A percentile compares a stretch with the other conserved stretches of the same genome.
Evolutionary conservation across 2,888 invertebrate genomes (phyloP).

Genomic region (Cerceris rybyensis): DNA sequence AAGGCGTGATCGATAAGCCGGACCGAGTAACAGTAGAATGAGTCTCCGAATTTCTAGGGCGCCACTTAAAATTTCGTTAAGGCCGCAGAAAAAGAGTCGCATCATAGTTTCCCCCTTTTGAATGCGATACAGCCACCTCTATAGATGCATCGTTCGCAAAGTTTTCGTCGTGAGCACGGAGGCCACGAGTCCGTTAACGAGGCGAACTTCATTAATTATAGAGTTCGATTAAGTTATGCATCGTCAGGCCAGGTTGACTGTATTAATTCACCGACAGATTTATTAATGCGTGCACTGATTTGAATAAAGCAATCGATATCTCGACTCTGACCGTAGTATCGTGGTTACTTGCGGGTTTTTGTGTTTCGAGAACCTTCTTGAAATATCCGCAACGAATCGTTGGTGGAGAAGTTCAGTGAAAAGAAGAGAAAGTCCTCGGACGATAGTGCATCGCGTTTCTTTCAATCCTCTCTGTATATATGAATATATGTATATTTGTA

Average conservation of each 20-base stretch:
- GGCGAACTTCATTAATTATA: constrained; percentile 56
- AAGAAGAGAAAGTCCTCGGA: too few species aligned
- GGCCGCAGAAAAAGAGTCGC: not conserved
- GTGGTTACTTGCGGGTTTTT: not conserved
- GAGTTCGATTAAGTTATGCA: constrained; percentile 49
- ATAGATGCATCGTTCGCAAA: constrained; percentile 1
- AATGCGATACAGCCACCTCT: not conserved
- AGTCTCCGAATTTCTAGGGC: not conserved
- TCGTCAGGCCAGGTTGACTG: constrained; percentile 27
- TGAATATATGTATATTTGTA: too few species aligned
- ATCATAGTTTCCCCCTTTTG: not conserved
- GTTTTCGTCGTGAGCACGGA: constrained; percentile 20
- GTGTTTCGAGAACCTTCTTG: too few species aligned
- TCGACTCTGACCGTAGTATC: not conserved
- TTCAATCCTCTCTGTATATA: too few species aligned
- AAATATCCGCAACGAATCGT: too few species aligned
- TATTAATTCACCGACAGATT: constrained; percentile 33
- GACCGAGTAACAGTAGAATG: too few species aligned
- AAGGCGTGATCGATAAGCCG: too few species aligned
- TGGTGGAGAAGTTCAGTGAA: too few species aligned
- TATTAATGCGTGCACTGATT: constrained; percentile 48
- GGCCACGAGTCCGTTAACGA: constrained; percentile 43
- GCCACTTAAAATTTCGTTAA: not conserved
- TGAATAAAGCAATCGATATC: constrained; percentile 1
- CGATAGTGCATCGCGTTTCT: too few species aligned